Conservation (phyloP, 1,140 invertebrate species). For the Riptortus pedestris region DNA sequence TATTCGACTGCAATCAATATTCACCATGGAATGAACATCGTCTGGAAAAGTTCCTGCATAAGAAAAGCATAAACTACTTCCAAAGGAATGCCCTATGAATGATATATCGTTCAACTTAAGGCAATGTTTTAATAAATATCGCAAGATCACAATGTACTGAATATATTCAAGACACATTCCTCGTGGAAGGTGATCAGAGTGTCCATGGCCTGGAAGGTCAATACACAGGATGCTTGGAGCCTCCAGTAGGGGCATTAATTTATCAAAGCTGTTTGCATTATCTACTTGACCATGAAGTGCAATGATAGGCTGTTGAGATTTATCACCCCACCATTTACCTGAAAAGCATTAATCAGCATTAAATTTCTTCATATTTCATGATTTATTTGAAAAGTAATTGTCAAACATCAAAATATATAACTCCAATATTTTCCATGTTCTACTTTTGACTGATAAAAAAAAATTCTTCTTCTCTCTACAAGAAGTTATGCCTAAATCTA, state of each 20-base stretch:
- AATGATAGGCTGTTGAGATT: slow-evolving; percentile 55
- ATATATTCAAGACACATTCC: slow-evolving; percentile 56
- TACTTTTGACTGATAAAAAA: too few species aligned
- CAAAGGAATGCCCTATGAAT: slow-evolving; percentile 68
- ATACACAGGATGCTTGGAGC: slow-evolving; percentile 49
- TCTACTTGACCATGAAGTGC: slow-evolving; percentile 84
- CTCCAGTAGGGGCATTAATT: slow-evolving; percentile 58
- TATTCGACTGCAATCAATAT: slow-evolving; percentile 47
- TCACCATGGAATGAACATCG: slow-evolving; percentile 57
- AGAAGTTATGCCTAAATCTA: too few species aligned
- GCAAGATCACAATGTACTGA: slow-evolving; percentile 5
- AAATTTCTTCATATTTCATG: too few species aligned
- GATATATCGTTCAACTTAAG: slow-evolving; percentile 68
- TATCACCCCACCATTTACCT: slow-evolving; percentile 69
- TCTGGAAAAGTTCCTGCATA: slow-evolving; percentile 65
- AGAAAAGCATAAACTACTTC: slow-evolving; percentile 64
- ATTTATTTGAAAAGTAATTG: too few species aligned
- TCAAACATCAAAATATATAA: too few species aligned
- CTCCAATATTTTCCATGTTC: too few species aligned
- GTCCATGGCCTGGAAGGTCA: slow-evolving; percentile 71
- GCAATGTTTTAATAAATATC: slow-evolving; percentile 50
- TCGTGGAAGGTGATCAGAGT: slow-evolving; percentile 61
- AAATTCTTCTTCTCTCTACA: too few species aligned
- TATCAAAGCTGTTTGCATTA: slow-evolving; percentile 77
- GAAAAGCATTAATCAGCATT: too few species aligned